Evolutionary conservation across 2,888 invertebrate genomes (phyloP), one percentile per base, ranked within the genome.

Genomic region (Eupithecia subfuscata): DNA sequence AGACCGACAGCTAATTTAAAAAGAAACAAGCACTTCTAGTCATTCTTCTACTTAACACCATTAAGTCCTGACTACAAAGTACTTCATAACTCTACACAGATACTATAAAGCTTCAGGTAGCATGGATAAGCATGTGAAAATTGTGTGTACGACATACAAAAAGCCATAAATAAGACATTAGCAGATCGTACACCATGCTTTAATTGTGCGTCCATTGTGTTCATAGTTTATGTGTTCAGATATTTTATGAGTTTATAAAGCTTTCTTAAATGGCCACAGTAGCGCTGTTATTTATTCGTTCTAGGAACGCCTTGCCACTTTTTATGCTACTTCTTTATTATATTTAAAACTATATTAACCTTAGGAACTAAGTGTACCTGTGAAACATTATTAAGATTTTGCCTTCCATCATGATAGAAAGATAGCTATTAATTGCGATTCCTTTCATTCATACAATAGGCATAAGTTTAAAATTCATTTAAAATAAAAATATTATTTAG

Each of bases 91-190:
- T 85, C 86, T 86, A 77, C 68, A 40, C 45, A 60, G 40, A 56
- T 34, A n/a, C 9, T 45, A 70, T 40, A 63, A 69, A 60, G 3
- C 86, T 84, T 85, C 91, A 91, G 91, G 91, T 92, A 92, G 89
- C 85, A 73, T 78, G 84, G 85, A 84, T 91, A 90, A 92, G 90
- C 92, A 94, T 94, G 94, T 93, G 94, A 95, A 92, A 94, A 95
- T 80, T 89, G 88, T 87, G 82, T 93, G 89, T 88, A 85, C 86
- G 85, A 90, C 87, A 87, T 82, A 85, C 86, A 85, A 86, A 88
- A 88, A 88, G 89, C 90, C 92, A 94, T 95, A 95, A 95, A 95
- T 94, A 94, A 90, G 91, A 92, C 90, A 94, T 95, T 94, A 94
- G 89, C 93, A 93, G 91, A 86, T 94, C 93, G 88, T 93, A 90